Evolutionary conservation across 2,113 vertebrate species (phyloP), one percentile per base, ranked within the genome.

Genomic region (Aramus guarauna): DNA sequence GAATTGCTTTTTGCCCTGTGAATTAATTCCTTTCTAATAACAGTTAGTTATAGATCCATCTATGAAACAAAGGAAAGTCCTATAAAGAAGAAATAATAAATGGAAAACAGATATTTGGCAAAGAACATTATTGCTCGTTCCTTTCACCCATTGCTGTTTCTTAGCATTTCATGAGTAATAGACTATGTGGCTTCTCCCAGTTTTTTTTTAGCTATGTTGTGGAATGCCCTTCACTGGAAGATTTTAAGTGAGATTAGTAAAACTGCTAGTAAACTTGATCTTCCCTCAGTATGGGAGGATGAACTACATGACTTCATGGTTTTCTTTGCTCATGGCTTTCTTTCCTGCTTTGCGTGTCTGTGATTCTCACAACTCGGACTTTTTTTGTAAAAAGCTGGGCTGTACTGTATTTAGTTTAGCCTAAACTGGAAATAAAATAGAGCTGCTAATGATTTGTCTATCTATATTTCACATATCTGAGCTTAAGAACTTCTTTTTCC

Each of bases 21-120:
- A 92, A 83, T 92, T 84, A 89, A 55, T 87, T 80, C 16, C 56
- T 77, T 93, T 94, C 56, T 88, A 36, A 47, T 92, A 80, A 77
- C 5, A 5, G 32, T 60, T 96, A 76, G 48, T 93, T 86, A 77
- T 67, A 90, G 43, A 80, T 78, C 67, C 20, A 55, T 74, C 34
- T 77, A 22, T 53, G 47, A 95, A 95, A 94, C 55, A 90, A 86
- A 39, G 37, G 73, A 92, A 80, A 22, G 9, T 81, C 39, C 56
- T 84, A 45, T 34, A 88, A 90, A 93, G 43, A 85, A 90, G 34
- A 84, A 93, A 71, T 37, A 88, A 47, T 66, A 89, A 73, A 96
- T 92, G 27, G 26, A 74, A 94, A 94, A 34, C 76, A 94, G 85
- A 64, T 84, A 86, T 41, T 90, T 94, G 85, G 52, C 83, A 72